Evolutionary conservation across 2,113 vertebrate species (phyloP).

Genomic region (Corythornis vintsioides): DNA sequence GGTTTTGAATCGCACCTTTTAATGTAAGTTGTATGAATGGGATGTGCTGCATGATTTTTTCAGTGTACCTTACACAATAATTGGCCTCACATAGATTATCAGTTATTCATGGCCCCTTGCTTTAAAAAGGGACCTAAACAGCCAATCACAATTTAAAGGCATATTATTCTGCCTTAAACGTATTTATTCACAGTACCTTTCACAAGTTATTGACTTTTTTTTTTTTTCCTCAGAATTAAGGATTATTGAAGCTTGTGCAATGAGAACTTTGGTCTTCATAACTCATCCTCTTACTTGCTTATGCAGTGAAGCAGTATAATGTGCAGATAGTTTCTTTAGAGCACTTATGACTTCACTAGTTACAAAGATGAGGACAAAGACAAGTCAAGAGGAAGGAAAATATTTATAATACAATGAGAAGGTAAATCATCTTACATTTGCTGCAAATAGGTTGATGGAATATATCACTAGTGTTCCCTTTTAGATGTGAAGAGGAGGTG

Average conservation of each 20-base stretch:
- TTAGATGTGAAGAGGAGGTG: slow-evolving; percentile 27
- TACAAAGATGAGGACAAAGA: slow-evolving; percentile 63
- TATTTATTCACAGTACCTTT: slow-evolving; percentile 45
- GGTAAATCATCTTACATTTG: slow-evolving; percentile 67
- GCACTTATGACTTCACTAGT: slow-evolving; percentile 49
- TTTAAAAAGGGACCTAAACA: slow-evolving; percentile 38
- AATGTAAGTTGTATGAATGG: slow-evolving; percentile 37
- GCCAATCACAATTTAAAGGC: slow-evolving; percentile 49
- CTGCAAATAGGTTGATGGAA: slow-evolving; percentile 52
- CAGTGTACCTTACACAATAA: slow-evolving; percentile 30
- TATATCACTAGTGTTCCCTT: slow-evolving; percentile 37
- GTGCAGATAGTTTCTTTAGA: slow-evolving; percentile 43
- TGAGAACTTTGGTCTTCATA: slow-evolving; percentile 64
- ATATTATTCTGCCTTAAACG: slow-evolving; percentile 47
- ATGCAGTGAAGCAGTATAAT: slow-evolving; percentile 59
- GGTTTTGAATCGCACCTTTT: slow-evolving; percentile 34
- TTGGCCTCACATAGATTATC: slow-evolving; percentile 42
- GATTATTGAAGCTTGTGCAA: slow-evolving; percentile 53
- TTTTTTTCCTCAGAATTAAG: slow-evolving; percentile 47
- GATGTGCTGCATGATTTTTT: slow-evolving; percentile 16
- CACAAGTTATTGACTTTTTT: slow-evolving; percentile 66
- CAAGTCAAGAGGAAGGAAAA: slow-evolving; percentile 56
- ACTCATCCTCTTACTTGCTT: slow-evolving; percentile 68
- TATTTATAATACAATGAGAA: slow-evolving; percentile 61
- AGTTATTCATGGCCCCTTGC: slow-evolving; percentile 24